Evolutionary conservation across 2,113 vertebrate genomes (phyloP), one percentile per base, ranked within the genome.

Genomic region (Charina bottae): DNA sequence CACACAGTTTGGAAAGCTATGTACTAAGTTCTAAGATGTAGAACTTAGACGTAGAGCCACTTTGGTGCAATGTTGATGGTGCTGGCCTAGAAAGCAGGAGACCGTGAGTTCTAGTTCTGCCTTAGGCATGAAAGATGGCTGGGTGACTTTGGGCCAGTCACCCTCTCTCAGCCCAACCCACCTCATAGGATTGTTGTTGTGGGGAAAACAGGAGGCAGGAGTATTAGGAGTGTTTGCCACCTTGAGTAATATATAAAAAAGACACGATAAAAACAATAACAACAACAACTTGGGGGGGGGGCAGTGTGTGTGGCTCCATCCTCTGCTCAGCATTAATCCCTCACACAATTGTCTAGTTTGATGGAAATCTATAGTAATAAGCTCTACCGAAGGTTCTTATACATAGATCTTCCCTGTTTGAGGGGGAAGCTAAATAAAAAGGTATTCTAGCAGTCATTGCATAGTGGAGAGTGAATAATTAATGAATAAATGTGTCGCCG

Each of bases 401-500:
- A 37, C 0, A n/a, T 21, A 37, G 89, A 23, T 26, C n/a, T 83
- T 55, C n/a, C 53, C 53, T 55, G 64, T 56, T n/a, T 90, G 15
- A 83, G 21, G 55, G 4, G 26, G 37, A 56, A 83, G 15, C 33
- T 83, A 78, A 58, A 58, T 56, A 83, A 28, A 58, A 83, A 83
- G 55, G 12, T 56, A 90, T 42, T 83, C 17, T 42, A 90, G 23
- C 53, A 7, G 1, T 42, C 56, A 42, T 28, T 42, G 33, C 26
- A 28, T 24, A 83, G 23, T 84, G 49, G 54, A 59, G 55, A 90
- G 55, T 58, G 42, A 83, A 83, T 55, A 26, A 90, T 24, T 56
- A 83, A 90, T 90, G 24, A 90, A 90, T 90, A 83, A 83, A 83
- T 83, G 64, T 83, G 64, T 58, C 23, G 23, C 10, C 4, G 53